Evolutionary conservation across 2,888 invertebrate species (phyloP), one percentile per base, ranked within the genome.

Genomic region (Kryphioiulus occultus): DNA sequence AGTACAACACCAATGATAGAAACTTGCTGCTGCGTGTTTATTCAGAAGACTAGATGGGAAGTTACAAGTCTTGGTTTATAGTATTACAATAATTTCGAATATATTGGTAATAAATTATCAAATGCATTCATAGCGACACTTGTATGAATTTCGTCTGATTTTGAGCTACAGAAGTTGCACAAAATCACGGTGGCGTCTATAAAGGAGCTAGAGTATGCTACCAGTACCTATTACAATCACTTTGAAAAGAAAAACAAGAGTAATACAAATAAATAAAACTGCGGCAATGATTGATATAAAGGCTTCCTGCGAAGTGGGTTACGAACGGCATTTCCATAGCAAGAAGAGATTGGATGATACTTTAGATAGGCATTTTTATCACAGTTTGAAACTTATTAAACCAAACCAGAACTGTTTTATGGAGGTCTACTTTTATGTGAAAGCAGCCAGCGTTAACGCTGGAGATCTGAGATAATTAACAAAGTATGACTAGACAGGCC

Each of bases 11-110:
- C 19, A 42, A n/a, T 30, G 47, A 86, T 86, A 53, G 47, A 86
- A 86, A 86, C 86, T 86, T 86, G 86, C 53, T 86, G 47, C 42
- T 59, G 47, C 35, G 53, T 86, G 47, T 47, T 86, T 86, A 47
- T 86, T 86, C 86, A 86, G 86, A 86, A 86, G 86, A 86, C 86
- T 86, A 86, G 86, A 59, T 86, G 47, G 86, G 86, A 86, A 86
- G 86, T 86, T 86, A 86, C 86, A 86, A 47, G 59, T 86, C 53
- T 86, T 86, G 42, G 86, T 44, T 59, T 86, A 85, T 85, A 86
- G 86, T 86, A 86, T 86, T 86, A 86, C 86, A 86, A 59, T 86
- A 86, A 86, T 86, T 86, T 86, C 35, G 86, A 47, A 39, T 44
- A 85, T 85, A 85, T 78, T 78, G 85, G 85, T 53, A 86, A 86